These are phyloP conservation scores for Drosophila tristis DNA, from an alignment of 1,140 invertebrate genomes.

Conservation along the genomic window DNA sequence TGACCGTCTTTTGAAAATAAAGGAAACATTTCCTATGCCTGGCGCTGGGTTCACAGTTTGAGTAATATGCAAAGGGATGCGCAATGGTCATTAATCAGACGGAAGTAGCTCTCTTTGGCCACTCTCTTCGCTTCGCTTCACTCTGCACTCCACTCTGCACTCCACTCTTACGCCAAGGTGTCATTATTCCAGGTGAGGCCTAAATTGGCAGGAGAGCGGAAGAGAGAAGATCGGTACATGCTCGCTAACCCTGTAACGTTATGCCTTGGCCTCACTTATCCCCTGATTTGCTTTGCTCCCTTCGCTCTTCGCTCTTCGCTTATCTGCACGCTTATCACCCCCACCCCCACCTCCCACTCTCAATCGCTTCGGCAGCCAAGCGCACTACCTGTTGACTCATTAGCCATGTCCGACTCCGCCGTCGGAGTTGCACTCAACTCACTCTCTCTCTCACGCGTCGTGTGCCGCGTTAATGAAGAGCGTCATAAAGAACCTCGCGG, in stretches of 20 bases:
- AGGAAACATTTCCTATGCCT: constrained; percentile 17
- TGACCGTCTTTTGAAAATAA: constrained; percentile 51
- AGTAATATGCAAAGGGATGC: constrained; percentile 60
- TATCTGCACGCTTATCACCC: constrained; percentile 7
- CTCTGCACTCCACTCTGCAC: too few species aligned
- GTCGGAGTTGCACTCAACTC: constrained; percentile 29
- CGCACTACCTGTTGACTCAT: constrained; percentile 75
- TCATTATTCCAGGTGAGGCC: too few species aligned
- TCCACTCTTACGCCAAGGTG: too few species aligned
- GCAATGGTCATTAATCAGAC: constrained; percentile 58
- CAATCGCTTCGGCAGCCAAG: constrained; percentile 59
- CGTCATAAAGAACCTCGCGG: constrained; percentile 32
- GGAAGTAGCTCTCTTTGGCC: constrained; percentile 14
- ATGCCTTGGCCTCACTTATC: too few species aligned
- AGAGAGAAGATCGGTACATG: too few species aligned
- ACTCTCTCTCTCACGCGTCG: constrained; percentile 16
- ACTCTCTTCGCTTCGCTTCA: too few species aligned
- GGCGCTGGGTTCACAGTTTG: constrained; percentile 49
- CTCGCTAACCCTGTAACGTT: too few species aligned
- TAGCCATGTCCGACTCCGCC: constrained; percentile 31
- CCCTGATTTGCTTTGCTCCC: constrained; percentile 1
- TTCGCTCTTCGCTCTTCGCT: constrained; percentile 3
- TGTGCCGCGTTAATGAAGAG: constrained; percentile 59
- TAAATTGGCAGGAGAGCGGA: too few species aligned
- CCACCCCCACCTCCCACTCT: background rate